Percentiles rank a stretch among this genome's conserved stretches.
Conservation (phyloP, 2,113 vertebrate genomes). For the Prionailurus bengalensis region DNA sequence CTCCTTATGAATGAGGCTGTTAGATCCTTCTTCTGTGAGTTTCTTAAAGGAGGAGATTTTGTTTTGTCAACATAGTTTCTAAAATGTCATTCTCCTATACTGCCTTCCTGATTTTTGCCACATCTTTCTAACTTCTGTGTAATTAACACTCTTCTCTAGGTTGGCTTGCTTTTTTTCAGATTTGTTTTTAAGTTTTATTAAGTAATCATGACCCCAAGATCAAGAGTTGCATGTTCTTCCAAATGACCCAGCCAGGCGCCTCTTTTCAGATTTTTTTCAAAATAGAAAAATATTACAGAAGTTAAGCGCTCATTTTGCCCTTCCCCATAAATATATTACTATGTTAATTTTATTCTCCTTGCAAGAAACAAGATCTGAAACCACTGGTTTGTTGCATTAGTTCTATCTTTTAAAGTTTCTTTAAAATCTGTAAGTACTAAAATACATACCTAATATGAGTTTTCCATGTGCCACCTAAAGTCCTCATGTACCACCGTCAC, state of each 20-base stretch:
- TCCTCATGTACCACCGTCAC: neutral
- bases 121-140: neutral
- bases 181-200: neutral
- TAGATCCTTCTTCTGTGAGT: neutral
- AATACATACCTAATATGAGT: neutral
- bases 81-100: neutral
- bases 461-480: neutral
- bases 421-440: neutral
- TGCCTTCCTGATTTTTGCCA: neutral
- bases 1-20: neutral
- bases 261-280: slow-evolving; percentile 8
- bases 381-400: neutral
- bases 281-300: neutral
- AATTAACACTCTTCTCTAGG: neutral
- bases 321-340: neutral
- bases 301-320: neutral
- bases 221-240: too few relatives aligned
- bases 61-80: neutral
- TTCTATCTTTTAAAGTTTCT: neutral
- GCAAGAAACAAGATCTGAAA: slow-evolving; percentile 14
- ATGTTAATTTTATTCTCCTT: neutral
- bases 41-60: neutral
- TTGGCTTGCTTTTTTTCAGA: neutral
- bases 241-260: too few relatives aligned
- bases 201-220: too few relatives aligned